Evolutionary conservation across 1,140 invertebrate species (phyloP), one percentile per base, ranked within the genome.

Genomic region (Akabosia matsudoensis): DNA sequence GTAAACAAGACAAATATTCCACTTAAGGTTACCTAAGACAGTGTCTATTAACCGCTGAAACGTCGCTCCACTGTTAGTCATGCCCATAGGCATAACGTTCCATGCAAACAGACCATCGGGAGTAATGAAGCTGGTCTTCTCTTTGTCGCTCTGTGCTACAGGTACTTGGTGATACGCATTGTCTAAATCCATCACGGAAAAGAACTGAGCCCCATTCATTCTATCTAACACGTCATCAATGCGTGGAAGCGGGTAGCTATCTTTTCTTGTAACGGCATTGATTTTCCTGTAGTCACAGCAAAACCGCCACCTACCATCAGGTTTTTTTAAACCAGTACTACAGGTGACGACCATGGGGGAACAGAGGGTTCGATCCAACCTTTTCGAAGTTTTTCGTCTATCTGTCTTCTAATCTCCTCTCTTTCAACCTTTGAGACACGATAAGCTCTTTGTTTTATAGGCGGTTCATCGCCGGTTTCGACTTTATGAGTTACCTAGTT

Each of bases 41-140:
- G 26, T 74, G 37, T 87, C 84, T 33, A 86, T 80, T 0, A 86
- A 77, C 2, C 84, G 80, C 45, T 86, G 83, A 67, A 86, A 84
- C 0, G 84, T 84, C 0, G 83, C 82, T 0, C 84, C 82, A 7
- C 79, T 78, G 76, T 85, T 85, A 2, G 77, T 79, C 1, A 86
- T 72, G 0, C 85, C 84, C 75, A 84, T 85, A 0, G 85, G 83
- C 82, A 84, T 84, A 0, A 80, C 73, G 1, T 74, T 76, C 72
- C 82, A 86, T 7, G 83, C 75, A 73, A 79, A 87, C 1, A 84
- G 78, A 0, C 84, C 84, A 4, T 84, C 82, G 0, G 82, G 83
- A 0, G 85, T 83, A 4, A 84, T 82, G 73, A 88, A 88, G 0
- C 85, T 86, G 0, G 87, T 88, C 34, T 84, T 84, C 31, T 83